Evolutionary conservation across 2,113 vertebrate genomes (phyloP).

Genomic region (Protobothrops flavoviridis): DNA sequence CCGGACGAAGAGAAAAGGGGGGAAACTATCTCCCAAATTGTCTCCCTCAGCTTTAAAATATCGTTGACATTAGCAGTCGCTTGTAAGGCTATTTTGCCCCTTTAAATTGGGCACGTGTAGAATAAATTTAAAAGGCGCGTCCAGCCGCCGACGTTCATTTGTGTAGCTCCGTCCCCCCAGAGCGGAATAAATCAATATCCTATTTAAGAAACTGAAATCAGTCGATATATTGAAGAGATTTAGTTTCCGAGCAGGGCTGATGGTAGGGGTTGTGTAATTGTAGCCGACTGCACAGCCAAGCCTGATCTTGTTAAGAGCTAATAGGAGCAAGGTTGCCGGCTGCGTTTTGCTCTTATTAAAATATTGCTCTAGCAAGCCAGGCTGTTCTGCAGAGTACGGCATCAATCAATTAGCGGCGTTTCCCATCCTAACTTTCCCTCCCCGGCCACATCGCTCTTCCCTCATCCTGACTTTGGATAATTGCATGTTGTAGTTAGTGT

Average conservation of each 20-base stretch:
- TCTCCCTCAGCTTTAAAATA: conserved; percentile 30
- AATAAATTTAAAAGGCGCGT: conserved; percentile 46
- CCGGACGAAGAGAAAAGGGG: conserved; percentile 5
- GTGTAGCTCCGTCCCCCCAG: conserved; percentile 32
- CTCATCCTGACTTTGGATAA: background rate
- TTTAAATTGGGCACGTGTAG: conserved; percentile 34
- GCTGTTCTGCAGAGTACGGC: background rate
- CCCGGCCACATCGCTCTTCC: conserved; percentile 1
- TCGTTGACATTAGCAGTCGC: conserved; percentile 16
- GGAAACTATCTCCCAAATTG: conserved; percentile 38
- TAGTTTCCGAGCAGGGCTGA: conserved; percentile 1
- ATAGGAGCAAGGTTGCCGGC: background rate
- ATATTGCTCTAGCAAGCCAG: conserved; percentile 12
- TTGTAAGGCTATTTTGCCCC: conserved; percentile 43
- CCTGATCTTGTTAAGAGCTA: conserved; percentile 14
- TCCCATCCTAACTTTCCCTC: background rate
- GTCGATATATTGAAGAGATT: conserved; percentile 44
- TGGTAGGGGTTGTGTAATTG: background rate
- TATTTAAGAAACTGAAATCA: conserved; percentile 50
- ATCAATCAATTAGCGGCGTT: conserved; percentile 7
- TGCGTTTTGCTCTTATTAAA: conserved; percentile 15
- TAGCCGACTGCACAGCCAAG: conserved; percentile 19
- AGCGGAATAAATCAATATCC: conserved; percentile 48
- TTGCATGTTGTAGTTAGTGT: background rate
- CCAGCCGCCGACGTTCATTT: conserved; percentile 24